phyloP scores from a whole-genome alignment of 1,140 invertebrate genomes.

The Eufriesea mexicana region DNA sequence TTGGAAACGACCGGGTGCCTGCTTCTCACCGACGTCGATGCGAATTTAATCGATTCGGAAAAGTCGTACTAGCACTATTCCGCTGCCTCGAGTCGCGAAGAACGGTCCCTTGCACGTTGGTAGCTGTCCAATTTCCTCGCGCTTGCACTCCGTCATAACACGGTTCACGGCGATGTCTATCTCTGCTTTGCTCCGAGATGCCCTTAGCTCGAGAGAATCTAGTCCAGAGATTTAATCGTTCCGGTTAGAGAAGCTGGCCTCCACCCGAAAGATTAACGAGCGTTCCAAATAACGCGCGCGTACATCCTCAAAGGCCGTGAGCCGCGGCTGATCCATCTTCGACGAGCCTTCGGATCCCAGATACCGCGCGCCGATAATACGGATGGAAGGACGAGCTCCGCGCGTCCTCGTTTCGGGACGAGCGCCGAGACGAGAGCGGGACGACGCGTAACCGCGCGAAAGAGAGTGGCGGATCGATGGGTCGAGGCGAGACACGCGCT shows the following conservation, averaged over 20 bases:
- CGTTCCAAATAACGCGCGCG: background rate
- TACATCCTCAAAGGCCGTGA: background rate
- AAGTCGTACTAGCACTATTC: too few species aligned
- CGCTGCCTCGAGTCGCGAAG: background rate
- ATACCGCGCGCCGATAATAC: background rate
- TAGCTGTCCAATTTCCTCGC: background rate
- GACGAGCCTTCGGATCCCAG: background rate
- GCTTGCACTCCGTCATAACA: background rate
- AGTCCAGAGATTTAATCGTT: background rate
- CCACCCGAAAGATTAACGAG: background rate
- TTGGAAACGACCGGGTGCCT: too few species aligned
- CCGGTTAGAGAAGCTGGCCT: background rate
- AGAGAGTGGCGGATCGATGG: background rate
- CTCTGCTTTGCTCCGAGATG: background rate
- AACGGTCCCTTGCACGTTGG: background rate
- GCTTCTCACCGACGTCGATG: too few species aligned
- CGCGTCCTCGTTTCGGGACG: background rate
- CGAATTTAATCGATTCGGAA: too few species aligned
- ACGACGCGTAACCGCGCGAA: background rate
- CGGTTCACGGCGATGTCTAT: background rate
- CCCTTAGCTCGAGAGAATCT: background rate
- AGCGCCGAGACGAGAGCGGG: too few species aligned
- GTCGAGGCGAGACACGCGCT: slow-evolving; percentile 7
- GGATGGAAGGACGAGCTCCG: background rate
- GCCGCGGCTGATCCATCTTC: background rate